phyloP scores from a whole-genome alignment of 1,140 invertebrate species.

The Drosophila tropicalis region DNA sequence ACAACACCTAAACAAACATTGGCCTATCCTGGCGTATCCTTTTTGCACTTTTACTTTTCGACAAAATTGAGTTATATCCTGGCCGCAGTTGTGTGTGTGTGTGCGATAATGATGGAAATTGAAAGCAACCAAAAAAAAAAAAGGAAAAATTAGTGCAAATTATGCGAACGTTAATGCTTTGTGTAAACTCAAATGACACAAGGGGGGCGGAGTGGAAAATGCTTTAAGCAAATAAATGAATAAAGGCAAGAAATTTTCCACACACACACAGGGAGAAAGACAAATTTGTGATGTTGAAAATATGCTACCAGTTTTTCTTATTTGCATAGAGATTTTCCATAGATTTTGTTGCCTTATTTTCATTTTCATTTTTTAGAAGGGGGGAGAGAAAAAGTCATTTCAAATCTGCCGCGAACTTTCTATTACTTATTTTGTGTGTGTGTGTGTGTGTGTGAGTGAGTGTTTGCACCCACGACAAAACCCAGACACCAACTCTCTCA shows the following conservation, averaged over 20 bases:
- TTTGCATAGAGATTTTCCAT: conserved; percentile 50
- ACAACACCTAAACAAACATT: conserved; percentile 25
- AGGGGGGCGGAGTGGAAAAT: conserved; percentile 20
- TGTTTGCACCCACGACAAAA: background rate
- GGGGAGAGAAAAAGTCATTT: conserved; percentile 25
- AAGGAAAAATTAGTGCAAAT: conserved; percentile 74
- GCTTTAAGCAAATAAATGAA: conserved; percentile 44
- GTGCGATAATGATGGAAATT: background rate
- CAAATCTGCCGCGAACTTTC: conserved; percentile 12
- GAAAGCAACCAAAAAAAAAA: conserved; percentile 23
- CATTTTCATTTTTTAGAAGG: background rate
- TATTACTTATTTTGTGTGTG: background rate
- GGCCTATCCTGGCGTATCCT: conserved; percentile 31
- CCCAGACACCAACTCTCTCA: conserved; percentile 4
- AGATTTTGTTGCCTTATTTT: conserved; percentile 10
- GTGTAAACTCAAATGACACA: conserved; percentile 46
- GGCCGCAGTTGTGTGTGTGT: conserved; percentile 38
- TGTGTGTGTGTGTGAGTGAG: background rate
- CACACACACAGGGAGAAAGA: background rate
- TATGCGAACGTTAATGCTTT: conserved; percentile 69
- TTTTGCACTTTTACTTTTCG: conserved; percentile 6
- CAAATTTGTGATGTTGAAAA: conserved; percentile 23
- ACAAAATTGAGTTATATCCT: conserved; percentile 61
- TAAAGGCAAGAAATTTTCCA: background rate
- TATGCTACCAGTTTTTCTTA: conserved; percentile 39